Conservation (phyloP, 2,888 invertebrate genomes). For the Nomada ferruginata region DNA sequence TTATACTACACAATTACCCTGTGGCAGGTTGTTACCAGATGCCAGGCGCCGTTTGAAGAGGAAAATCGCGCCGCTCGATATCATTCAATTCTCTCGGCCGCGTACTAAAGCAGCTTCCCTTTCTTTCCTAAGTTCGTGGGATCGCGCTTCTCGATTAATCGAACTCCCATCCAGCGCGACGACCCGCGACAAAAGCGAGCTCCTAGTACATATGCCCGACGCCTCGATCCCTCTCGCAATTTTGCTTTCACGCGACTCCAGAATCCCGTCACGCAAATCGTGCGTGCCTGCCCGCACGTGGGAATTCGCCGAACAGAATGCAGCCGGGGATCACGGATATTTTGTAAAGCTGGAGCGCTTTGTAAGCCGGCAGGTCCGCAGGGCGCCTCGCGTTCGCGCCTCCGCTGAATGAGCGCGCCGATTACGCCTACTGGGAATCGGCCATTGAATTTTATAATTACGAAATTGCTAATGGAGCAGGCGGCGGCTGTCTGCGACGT, state of each 20-base stretch:
- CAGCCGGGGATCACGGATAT: constrained; percentile 26
- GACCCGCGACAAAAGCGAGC: constrained; percentile 14
- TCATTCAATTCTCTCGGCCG: not conserved
- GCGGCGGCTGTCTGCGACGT: constrained; percentile 8
- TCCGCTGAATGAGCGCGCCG: constrained; percentile 66
- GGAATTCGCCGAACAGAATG: constrained; percentile 59
- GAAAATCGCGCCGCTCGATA: constrained; percentile 10
- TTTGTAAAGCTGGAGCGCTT: constrained; percentile 48
- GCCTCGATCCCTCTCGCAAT: constrained; percentile 10
- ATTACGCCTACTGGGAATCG: constrained; percentile 59
- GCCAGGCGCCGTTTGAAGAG: not conserved
- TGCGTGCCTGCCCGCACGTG: constrained; percentile 47
- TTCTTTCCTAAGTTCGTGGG: not conserved
- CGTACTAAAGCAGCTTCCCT: not conserved
- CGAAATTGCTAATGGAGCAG: constrained; percentile 80
- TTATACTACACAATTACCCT: too few species aligned
- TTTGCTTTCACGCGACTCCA: not conserved
- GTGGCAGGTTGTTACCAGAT: too few species aligned
- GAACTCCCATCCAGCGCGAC: not conserved
- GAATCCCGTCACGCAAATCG: constrained; percentile 23
- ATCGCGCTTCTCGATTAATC: constrained; percentile 34
- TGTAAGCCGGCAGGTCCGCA: constrained; percentile 14
- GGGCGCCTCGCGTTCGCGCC: constrained; percentile 69
- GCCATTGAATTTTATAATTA: constrained; percentile 78
- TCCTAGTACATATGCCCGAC: not conserved